A percentile compares a stretch with the other conserved stretches of the same genome.
Conservation (phyloP, 1,140 invertebrate genomes). For the Zophobas morio region DNA sequence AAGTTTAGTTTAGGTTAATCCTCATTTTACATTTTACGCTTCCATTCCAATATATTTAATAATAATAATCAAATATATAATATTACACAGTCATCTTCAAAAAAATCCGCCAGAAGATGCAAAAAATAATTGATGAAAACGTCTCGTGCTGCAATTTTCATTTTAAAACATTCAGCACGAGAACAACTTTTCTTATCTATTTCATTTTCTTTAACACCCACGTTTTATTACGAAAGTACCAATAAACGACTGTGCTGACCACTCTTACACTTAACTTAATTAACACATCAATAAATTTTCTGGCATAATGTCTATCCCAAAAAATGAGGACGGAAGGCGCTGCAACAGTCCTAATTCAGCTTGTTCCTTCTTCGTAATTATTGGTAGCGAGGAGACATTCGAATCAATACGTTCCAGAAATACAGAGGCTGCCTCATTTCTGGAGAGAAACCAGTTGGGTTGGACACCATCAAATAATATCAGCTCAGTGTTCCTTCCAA, state of each 20-base stretch:
- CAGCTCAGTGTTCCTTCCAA: constrained; percentile 25
- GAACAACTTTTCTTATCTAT: not conserved
- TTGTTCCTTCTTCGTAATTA: constrained; percentile 26
- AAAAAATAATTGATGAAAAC: not conserved
- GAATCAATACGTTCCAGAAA: constrained; percentile 15
- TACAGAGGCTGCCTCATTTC: constrained; percentile 1
- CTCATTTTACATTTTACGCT: too few relatives aligned
- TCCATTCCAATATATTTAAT: too few relatives aligned
- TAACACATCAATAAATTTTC: constrained; percentile 19
- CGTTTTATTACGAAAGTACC: not conserved
- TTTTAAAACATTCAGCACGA: not conserved
- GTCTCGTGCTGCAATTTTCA: not conserved
- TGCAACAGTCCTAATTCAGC: constrained; percentile 22
- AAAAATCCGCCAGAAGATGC: not conserved
- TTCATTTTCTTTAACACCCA: not conserved
- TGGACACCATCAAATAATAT: constrained; percentile 17
- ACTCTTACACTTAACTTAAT: constrained; percentile 1
- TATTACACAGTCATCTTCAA: not conserved
- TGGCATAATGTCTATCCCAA: constrained; percentile 23
- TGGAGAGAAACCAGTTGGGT: constrained; percentile 23
- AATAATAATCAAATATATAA: too few relatives aligned
- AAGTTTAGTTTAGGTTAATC: not conserved
- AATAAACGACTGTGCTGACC: not conserved
- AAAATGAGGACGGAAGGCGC: constrained; percentile 25
- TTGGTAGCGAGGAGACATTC: constrained; percentile 11